phyloP scores from a whole-genome alignment of 2,888 invertebrate genomes.

The Tineola bisselliella region DNA sequence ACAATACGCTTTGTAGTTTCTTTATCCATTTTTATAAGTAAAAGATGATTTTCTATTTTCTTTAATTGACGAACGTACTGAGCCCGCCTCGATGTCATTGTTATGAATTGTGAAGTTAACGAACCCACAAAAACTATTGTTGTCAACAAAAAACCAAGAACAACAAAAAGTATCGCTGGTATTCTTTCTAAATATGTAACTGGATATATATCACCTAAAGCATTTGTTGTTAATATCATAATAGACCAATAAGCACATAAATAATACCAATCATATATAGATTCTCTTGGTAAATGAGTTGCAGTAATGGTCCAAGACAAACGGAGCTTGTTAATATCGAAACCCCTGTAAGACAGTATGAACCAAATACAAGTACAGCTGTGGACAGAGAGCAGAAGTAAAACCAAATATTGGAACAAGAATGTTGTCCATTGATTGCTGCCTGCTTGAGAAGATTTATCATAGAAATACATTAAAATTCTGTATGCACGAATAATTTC shows the following conservation, averaged over 20 bases:
- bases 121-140: constrained; percentile 63
- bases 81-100: constrained; percentile 53
- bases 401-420: constrained; percentile 53
- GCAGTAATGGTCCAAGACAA: constrained; percentile 49
- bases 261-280: constrained; percentile 50
- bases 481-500: constrained; percentile 49
- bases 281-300: constrained; percentile 44
- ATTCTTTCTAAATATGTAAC: constrained; percentile 49
- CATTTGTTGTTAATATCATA: constrained; percentile 55
- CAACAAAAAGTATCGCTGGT: constrained; percentile 40
- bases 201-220: constrained; percentile 56
- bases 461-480: constrained; percentile 49
- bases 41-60: constrained; percentile 53
- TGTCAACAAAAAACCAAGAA: constrained; percentile 53
- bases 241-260: constrained; percentile 59
- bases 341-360: constrained; percentile 44
- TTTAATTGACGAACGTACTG: constrained; percentile 49
- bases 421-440: constrained; percentile 61
- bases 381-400: constrained; percentile 52
- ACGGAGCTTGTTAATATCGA: constrained; percentile 38
- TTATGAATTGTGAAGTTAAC: constrained; percentile 59
- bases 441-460: constrained; percentile 53
- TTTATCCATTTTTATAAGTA: constrained; percentile 48
- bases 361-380: constrained; percentile 60
- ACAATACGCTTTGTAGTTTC: constrained; percentile 48